Percentiles rank a stretch among this genome's conserved stretches.
These are phyloP conservation scores for Pelagia noctiluca DNA, from an alignment of 30 jellyfish, hydroid and myxozoan species.

Conservation along the genomic window DNA sequence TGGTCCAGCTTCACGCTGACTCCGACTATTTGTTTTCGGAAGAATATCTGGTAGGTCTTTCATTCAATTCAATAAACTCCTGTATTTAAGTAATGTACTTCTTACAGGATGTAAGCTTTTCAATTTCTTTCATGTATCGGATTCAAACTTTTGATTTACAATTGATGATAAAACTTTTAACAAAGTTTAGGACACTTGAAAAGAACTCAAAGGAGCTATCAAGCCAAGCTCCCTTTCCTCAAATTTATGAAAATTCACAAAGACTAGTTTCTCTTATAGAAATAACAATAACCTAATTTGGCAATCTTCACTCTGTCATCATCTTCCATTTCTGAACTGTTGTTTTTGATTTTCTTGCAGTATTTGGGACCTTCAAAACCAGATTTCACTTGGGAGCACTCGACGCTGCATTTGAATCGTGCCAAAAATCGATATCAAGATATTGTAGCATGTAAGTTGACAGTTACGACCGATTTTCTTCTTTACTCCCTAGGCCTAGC, in stretches of 20 bases:
- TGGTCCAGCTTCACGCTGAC: slow-evolving; percentile 85
- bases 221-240: too few relatives aligned
- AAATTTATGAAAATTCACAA: too few relatives aligned
- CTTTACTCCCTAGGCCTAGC: too few relatives aligned
- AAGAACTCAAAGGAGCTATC: too few relatives aligned
- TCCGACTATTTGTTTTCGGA: slow-evolving; percentile 92
- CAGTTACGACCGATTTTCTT: not conserved
- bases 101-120: not conserved
- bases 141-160: too few relatives aligned
- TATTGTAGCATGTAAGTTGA: slow-evolving; percentile 86
- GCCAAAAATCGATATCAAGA: slow-evolving; percentile 84
- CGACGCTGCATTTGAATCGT: slow-evolving; percentile 64
- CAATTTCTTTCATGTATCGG: too few relatives aligned
- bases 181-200: too few relatives aligned
- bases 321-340: too few relatives aligned
- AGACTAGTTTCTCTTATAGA: too few relatives aligned
- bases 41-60: slow-evolving; percentile 78
- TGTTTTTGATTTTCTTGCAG: slow-evolving; percentile 26
- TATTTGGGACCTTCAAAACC: slow-evolving; percentile 77
- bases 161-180: too few relatives aligned
- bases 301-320: too few relatives aligned
- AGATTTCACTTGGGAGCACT: slow-evolving; percentile 74
- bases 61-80: not conserved
- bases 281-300: too few relatives aligned
- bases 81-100: not conserved